Evolutionary conservation across 2,113 vertebrate species (phyloP).

Genomic region (Cyprinus carpio): DNA sequence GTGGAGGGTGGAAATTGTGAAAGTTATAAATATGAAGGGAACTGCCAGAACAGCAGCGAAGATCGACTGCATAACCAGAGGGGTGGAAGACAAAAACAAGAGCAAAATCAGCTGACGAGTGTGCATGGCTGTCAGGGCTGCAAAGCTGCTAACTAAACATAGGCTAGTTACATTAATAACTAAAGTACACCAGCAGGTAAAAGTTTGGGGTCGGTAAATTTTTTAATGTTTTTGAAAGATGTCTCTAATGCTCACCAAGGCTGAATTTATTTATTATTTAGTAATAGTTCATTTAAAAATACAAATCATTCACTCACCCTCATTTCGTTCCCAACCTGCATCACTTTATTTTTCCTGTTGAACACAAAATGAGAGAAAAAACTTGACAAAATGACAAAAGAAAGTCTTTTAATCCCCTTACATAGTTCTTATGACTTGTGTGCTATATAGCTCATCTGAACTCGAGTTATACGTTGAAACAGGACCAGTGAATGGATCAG

Average conservation of each 20-base stretch:
- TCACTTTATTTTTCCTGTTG: not conserved
- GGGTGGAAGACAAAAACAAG: not conserved
- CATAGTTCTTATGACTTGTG: not conserved
- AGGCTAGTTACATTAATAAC: not conserved
- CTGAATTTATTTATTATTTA: too few species aligned
- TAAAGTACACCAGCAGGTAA: not conserved
- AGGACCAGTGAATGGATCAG: not conserved
- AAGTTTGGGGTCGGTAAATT: not conserved
- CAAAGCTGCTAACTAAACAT: not conserved
- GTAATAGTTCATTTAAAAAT: too few species aligned
- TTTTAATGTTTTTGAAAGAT: too few species aligned
- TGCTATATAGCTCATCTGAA: not conserved
- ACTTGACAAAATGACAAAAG: not conserved
- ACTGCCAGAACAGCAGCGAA: not conserved
- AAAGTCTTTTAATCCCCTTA: not conserved
- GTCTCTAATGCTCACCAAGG: too few species aligned
- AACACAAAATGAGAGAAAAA: not conserved
- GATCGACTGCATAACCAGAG: constrained; percentile 12
- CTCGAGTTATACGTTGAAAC: not conserved
- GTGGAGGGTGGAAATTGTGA: constrained; percentile 43
- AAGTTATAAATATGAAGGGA: constrained; percentile 51
- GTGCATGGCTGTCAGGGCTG: not conserved
- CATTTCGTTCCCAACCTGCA: not conserved
- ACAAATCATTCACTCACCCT: not conserved
- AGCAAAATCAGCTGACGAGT: not conserved